Conservation (phyloP, 2,797 vertebrate species). For the Muscicapa comitata region DNA sequence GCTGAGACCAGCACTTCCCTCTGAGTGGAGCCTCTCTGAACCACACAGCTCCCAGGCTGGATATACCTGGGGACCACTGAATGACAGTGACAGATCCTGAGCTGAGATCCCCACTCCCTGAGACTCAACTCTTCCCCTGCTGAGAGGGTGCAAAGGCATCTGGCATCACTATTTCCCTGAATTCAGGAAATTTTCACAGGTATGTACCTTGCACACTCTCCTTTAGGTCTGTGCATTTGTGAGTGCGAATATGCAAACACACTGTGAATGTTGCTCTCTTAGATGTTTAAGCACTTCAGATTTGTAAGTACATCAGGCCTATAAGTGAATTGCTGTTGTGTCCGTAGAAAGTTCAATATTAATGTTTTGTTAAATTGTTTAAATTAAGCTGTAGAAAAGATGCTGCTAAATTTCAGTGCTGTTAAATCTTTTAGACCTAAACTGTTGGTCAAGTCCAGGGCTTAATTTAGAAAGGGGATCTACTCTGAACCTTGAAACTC, state of each 20-base stretch:
- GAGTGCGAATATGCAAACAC: neutral
- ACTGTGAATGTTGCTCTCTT: neutral
- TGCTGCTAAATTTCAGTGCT: neutral
- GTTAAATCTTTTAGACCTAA: neutral
- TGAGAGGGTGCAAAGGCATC: neutral
- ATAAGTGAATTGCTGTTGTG: neutral
- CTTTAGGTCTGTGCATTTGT: neutral
- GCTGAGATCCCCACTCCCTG: neutral
- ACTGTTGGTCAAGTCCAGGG: neutral
- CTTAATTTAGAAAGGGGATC: neutral
- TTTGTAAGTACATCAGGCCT: neutral
- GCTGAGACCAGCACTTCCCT: neutral
- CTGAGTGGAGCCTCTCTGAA: neutral
- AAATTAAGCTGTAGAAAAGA: neutral
- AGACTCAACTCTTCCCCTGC: accelerated
- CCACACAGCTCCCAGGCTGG: neutral
- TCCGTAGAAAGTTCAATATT: neutral
- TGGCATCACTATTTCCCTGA: neutral
- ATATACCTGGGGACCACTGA: neutral
- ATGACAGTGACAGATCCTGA: neutral
- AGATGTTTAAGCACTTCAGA: neutral
- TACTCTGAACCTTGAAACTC: neutral
- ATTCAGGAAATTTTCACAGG: neutral
- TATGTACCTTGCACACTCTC: neutral
- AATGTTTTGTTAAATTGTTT: neutral